Evolutionary conservation across 2,113 vertebrate species (phyloP).

Genomic region (Aegotheles bennettii): DNA sequence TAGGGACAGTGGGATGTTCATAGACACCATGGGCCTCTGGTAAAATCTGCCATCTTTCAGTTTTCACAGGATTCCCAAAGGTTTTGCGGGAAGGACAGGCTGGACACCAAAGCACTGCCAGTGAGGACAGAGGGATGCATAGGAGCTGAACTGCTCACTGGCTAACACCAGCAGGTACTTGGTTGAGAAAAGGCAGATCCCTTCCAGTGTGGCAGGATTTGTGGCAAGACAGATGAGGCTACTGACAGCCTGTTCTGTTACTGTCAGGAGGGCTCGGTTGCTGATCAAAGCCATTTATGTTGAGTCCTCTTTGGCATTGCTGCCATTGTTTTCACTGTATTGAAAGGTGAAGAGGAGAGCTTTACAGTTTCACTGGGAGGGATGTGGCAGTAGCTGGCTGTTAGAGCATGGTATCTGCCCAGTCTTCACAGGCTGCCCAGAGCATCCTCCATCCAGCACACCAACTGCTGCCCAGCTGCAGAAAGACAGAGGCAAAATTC

Average conservation of each 20-base stretch:
- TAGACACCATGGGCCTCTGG: neutral
- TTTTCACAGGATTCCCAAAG: neutral
- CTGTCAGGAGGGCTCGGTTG: neutral
- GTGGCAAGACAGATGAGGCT: neutral
- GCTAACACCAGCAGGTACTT: neutral
- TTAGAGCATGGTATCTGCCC: neutral
- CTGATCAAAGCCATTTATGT: neutral
- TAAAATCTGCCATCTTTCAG: neutral
- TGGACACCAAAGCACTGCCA: accelerated
- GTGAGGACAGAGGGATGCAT: neutral
- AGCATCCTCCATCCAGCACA: neutral
- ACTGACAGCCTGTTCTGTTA: neutral
- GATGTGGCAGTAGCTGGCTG: accelerated
- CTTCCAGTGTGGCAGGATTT: neutral
- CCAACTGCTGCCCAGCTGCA: neutral
- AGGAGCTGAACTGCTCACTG: neutral
- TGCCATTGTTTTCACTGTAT: neutral
- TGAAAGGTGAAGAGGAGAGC: neutral
- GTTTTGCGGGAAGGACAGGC: neutral
- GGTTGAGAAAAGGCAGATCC: neutral
- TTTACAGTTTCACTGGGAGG: neutral
- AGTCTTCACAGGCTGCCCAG: neutral
- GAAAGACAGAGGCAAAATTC: neutral
- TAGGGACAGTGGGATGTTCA: accelerated
- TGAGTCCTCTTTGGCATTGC: neutral